Base-by-base conservation (phyloP, 2,888 invertebrate species). In the Lordiphosa andalusiaca region DNA sequence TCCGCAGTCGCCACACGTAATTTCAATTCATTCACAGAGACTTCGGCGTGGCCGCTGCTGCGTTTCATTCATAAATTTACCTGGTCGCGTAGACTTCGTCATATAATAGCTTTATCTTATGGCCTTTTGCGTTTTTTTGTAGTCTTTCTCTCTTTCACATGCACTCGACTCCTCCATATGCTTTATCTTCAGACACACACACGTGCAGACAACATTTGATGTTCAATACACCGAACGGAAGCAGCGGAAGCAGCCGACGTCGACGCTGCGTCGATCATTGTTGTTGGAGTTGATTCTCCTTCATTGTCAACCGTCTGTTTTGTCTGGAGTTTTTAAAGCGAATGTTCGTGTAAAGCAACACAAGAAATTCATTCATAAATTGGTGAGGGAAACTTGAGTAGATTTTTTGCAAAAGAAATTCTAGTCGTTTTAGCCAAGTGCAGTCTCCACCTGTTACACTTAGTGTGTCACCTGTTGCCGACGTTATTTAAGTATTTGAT, bases 301-400 rank as follows among this genome's bases (percentile, higher is more conserved):
- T 19, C 47, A 36, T 58, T 58, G 58, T 58, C 58, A 58, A 52
- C 36, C 33, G 44, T 44, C 44, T 44, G 44, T 33, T 33, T 53
- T 54, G 64, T 65, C 70, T 73, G 77, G 58, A 67, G 76, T 69
- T 73, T 50, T 59, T 48, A 37, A 52, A 49, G 48, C 73, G 80
- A 80, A 85, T 63, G 77, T 75, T 71, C 75, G 86, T 87, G 84
- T 65, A 71, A 87, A 71, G 88, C 87, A 87, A 87, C 83, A 81
- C 62, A 73, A 87, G 83, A 87, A 88, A 85, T 87, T 87, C 87
- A 87, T 87, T 87, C 87, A 87, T 87, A 82, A 87, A 77, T 75
- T 63, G 65, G 58, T 48, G 51, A 48, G 40, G 54, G 71, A 63
- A 76, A 76, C 82, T 57, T 67, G 76, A 76, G 76, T 81, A 83